Base-by-base conservation (phyloP, 92 coral and sea anemone genomes). In the Hydrozoanthus gracilis region DNA sequence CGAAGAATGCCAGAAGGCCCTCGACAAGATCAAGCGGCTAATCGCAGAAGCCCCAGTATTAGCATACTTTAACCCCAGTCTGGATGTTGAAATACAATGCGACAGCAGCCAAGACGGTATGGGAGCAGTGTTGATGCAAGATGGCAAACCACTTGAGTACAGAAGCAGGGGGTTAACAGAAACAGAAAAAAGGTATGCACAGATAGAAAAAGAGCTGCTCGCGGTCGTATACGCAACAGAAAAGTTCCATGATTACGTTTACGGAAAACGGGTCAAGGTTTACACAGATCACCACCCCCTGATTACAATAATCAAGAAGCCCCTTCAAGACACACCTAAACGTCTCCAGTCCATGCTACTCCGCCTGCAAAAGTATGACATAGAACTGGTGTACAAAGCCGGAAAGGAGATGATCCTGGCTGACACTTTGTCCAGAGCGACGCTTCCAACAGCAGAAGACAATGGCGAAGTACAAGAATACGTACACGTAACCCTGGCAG, bases 21-120 rank as follows among this genome's bases (percentile, higher is more conserved):
- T 90, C n/a, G 54, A 71, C 51, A 44, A 35, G 11, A 76, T 90
- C 83, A 90, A 90, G 79, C 51, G 82, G 10, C 78, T 87, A 11
- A 84, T 75, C 6, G 64, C 93, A 8, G 12, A 45, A 8, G 88
- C 93, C 11, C 93, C 89, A 6, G n/a, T 87, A 51, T 70, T 87
- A 9, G 78, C 62, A 45, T 90, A 90, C 79, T 87, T 87, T 61
- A 65, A 77, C 60, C 88, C 93, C 6, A 84, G 48, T 6, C 67
- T 64, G 47, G 91, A 82, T 18, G 82, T 90, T 16, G 77, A 78
- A 1, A 50, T 90, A 3, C 93, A 90, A 68, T 90, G 88, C 44
- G 93, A 90, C 47, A 90, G 86, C 68, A 90, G 88, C 54, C 86
- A 86, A 8, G 80, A 89, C 35, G 87, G 89, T 5, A 68, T 88